Evolutionary conservation across 2,888 invertebrate genomes (phyloP).

Genomic region (Philereme transversata): DNA sequence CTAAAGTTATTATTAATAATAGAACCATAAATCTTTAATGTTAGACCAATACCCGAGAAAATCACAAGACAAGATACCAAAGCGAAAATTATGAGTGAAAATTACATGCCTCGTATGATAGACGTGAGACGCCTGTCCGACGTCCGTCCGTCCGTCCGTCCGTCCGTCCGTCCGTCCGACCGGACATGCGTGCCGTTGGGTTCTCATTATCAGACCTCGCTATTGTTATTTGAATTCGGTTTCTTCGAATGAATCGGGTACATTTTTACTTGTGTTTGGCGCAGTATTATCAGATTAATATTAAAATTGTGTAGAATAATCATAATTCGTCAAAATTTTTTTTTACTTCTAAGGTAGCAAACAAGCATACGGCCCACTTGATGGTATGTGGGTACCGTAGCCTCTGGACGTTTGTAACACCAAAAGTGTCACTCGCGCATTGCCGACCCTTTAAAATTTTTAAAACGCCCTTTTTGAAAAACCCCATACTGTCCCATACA

Average conservation of each 20-base stretch:
- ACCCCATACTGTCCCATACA: too few species aligned
- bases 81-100: conserved; percentile 46
- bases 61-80: conserved; percentile 15
- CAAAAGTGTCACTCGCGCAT: too few species aligned
- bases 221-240: conserved; percentile 39
- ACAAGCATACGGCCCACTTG: too few species aligned
- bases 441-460: too few species aligned
- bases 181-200: conserved; percentile 33
- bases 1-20: too few species aligned
- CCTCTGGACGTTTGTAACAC: too few species aligned
- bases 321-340: too few species aligned
- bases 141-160: conserved; percentile 66
- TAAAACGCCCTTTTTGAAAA: too few species aligned
- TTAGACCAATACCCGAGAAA: conserved; percentile 20
- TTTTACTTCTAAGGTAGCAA: too few species aligned
- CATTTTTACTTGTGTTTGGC: neutral
- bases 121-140: conserved; percentile 56
- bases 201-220: conserved; percentile 40
- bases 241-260: neutral
- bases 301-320: too few species aligned
- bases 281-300: too few species aligned
- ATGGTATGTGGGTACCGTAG: too few species aligned
- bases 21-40: conserved; percentile 2
- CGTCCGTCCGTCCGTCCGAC: conserved; percentile 34
- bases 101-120: conserved; percentile 50